phyloP scores from a whole-genome alignment of 2,797 vertebrate species.

The Taenioides sp. region DNA sequence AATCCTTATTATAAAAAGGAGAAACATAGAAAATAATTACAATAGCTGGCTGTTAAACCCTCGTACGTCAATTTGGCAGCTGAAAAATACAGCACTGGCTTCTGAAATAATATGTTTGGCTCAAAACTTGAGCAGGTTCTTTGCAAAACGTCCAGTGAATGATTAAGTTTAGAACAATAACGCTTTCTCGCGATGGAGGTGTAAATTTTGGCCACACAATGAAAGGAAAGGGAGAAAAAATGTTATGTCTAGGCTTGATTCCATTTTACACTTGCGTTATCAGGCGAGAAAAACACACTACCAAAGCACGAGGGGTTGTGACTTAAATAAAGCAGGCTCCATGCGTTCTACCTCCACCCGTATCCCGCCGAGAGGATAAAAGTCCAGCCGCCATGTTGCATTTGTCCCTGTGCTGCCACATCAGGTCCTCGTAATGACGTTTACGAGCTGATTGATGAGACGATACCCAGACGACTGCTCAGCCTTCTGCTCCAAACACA shows the following conservation, averaged over 20 bases:
- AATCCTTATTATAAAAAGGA: too few species aligned
- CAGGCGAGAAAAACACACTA: constrained; percentile 19
- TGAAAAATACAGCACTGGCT: constrained; percentile 1
- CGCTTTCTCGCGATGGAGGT: background rate
- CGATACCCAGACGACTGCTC: constrained; percentile 45
- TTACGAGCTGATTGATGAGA: constrained; percentile 69
- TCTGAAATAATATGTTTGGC: constrained; percentile 3
- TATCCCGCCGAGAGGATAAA: constrained; percentile 51
- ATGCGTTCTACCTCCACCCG: constrained; percentile 32
- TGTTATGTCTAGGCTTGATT: background rate
- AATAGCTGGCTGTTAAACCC: background rate
- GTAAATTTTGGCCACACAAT: constrained; percentile 3
- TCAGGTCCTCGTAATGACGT: constrained; percentile 52
- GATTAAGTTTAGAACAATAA: constrained; percentile 3
- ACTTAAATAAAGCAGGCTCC: constrained; percentile 60
- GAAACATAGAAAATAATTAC: background rate
- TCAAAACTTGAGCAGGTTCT: background rate
- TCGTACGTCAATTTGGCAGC: background rate
- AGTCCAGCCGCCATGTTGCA: constrained; percentile 45
- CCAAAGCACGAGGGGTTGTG: constrained; percentile 26
- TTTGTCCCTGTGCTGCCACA: constrained; percentile 35
- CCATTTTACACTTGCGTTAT: background rate
- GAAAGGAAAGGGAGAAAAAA: constrained; percentile 4
- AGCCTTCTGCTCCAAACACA: constrained; percentile 9
- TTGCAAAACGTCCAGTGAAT: background rate